A percentile compares a stretch with the other conserved stretches of the same genome.
Evolutionary conservation across 2,113 vertebrate genomes (phyloP).

Genomic region (Gadus macrocephalus): DNA sequence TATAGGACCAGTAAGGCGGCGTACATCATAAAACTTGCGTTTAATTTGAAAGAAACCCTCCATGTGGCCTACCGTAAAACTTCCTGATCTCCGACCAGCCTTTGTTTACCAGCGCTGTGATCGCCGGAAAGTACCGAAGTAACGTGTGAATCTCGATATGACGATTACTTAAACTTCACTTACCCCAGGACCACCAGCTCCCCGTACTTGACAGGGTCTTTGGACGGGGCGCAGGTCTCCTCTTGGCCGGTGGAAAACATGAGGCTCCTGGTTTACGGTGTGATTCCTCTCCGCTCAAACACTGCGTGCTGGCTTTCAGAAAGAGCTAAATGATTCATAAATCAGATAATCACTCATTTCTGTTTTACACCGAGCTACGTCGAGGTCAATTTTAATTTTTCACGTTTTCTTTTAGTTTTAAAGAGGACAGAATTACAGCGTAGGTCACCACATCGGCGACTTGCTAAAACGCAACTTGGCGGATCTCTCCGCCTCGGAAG

Average conservation of each 20-base stretch:
- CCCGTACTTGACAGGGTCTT: slow-evolving; percentile 93
- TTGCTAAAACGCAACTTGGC: slow-evolving; percentile 55
- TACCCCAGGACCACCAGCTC: slow-evolving; percentile 93
- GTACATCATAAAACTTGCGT: not conserved
- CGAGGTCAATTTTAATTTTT: too few relatives aligned
- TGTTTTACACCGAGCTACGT: too few relatives aligned
- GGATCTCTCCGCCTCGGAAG: slow-evolving; percentile 60
- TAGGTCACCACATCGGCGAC: slow-evolving; percentile 23
- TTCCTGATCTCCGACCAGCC: not conserved
- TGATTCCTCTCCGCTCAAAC: slow-evolving; percentile 42
- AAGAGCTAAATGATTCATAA: not conserved
- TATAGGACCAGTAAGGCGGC: not conserved
- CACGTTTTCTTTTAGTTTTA: slow-evolving; percentile 20
- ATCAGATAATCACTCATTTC: not conserved
- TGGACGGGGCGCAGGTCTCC: slow-evolving; percentile 86
- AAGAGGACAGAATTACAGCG: slow-evolving; percentile 43
- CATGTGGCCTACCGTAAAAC: too few relatives aligned
- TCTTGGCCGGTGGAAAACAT: slow-evolving; percentile 92
- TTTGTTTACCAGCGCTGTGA: not conserved
- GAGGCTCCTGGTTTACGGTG: slow-evolving; percentile 65
- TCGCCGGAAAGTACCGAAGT: not conserved
- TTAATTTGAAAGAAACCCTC: not conserved
- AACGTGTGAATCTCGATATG: not conserved
- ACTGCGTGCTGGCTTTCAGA: slow-evolving; percentile 26
- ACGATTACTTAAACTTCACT: slow-evolving; percentile 54